phyloP scores from a whole-genome alignment of 2,797 vertebrate species.

The Hippopotamyrus pictus region DNA sequence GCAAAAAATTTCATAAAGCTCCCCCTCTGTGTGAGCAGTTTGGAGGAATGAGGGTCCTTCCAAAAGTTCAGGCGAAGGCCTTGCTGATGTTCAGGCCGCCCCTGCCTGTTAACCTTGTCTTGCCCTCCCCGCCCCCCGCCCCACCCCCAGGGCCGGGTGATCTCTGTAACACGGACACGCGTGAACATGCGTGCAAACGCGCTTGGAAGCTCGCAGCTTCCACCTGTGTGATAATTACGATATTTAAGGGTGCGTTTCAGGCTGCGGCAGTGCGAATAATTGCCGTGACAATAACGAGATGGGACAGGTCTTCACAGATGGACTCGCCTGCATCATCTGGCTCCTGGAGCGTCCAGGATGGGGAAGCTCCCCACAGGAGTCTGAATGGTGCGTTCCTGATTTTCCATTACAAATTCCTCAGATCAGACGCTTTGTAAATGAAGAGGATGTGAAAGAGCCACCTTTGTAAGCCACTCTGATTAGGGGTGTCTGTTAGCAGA shows the following conservation, averaged over 20 bases:
- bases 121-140: too few species aligned
- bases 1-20: slow-evolving; percentile 40
- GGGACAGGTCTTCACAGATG: not conserved
- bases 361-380: not conserved
- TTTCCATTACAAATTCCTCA: not conserved
- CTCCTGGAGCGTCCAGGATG: not conserved
- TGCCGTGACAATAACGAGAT: not conserved
- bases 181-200: not conserved
- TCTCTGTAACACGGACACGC: not conserved
- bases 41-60: slow-evolving; percentile 4
- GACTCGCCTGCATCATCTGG: not conserved
- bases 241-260: not conserved
- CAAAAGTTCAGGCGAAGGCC: slow-evolving; percentile 4
- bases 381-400: not conserved
- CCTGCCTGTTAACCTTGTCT: not conserved
- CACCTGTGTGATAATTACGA: not conserved
- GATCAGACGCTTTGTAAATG: not conserved
- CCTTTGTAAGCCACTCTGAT: not conserved
- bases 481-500: not conserved
- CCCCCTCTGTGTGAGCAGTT: slow-evolving; percentile 24
- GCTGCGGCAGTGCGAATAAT: not conserved
- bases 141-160: not conserved
- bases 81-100: not conserved
- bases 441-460: not conserved
- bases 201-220: not conserved